phyloP scores from a whole-genome alignment of 2,888 invertebrate species.

The Scrobipalpa atriplicella region DNA sequence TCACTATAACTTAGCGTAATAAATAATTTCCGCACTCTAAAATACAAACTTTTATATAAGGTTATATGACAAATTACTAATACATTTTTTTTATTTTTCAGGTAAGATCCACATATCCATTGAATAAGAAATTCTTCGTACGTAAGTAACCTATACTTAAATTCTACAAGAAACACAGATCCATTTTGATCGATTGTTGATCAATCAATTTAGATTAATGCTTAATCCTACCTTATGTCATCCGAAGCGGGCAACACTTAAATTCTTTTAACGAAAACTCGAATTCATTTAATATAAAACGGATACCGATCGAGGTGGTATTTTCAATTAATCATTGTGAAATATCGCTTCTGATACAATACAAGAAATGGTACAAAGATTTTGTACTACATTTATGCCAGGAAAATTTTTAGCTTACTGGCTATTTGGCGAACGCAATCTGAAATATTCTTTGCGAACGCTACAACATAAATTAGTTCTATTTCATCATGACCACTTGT shows the following conservation, averaged over 20 bases:
- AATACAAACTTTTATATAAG: background rate
- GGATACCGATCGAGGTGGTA: constrained; percentile 38
- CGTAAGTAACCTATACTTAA: background rate
- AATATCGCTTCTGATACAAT: constrained; percentile 39
- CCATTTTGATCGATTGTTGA: background rate
- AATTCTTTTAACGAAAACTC: constrained; percentile 1
- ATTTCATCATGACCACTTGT: too few species aligned
- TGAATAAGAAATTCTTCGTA: background rate
- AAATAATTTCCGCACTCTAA: too few species aligned
- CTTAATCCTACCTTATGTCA: background rate
- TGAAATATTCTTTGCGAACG: too few species aligned
- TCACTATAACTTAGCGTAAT: too few species aligned
- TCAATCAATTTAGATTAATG: background rate
- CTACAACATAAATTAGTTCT: too few species aligned
- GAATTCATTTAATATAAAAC: constrained; percentile 33
- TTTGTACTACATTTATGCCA: background rate
- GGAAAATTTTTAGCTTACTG: background rate
- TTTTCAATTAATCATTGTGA: constrained; percentile 52
- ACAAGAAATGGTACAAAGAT: constrained; percentile 1
- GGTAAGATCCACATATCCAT: background rate
- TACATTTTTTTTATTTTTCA: background rate
- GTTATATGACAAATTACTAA: background rate
- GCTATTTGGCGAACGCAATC: background rate
- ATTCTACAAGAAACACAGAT: background rate
- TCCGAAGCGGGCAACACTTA: background rate